A percentile compares a stretch with the other conserved stretches of the same genome.
Conservation (phyloP, 2,888 invertebrate species). For the Cerastis leucographa region DNA sequence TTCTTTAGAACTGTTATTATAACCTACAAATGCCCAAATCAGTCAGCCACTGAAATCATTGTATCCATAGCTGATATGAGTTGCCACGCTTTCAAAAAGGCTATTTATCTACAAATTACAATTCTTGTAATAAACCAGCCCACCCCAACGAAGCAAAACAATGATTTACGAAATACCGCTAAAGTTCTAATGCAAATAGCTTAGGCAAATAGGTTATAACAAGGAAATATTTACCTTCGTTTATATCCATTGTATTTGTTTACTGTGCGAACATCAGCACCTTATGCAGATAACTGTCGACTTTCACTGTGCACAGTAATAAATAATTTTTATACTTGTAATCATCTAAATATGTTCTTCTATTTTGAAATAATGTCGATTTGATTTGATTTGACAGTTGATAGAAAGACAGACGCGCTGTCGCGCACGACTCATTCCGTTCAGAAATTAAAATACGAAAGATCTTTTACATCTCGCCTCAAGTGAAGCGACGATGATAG, state of each 20-base stretch:
- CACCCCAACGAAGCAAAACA: neutral
- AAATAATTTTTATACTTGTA: neutral
- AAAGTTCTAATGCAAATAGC: constrained; percentile 61
- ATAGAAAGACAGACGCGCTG: constrained; percentile 57
- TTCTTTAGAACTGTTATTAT: constrained; percentile 37
- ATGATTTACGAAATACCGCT: constrained; percentile 60
- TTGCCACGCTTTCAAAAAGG: neutral
- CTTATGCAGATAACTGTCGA: constrained; percentile 17
- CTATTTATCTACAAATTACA: neutral
- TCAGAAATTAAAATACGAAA: constrained; percentile 25
- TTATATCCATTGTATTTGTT: constrained; percentile 79
- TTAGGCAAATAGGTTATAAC: constrained; percentile 68
- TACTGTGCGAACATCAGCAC: constrained; percentile 42
- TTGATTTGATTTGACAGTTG: constrained; percentile 63
- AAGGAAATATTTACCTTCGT: constrained; percentile 79
- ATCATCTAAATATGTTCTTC: constrained; percentile 19
- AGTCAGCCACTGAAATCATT: neutral
- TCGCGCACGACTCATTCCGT: constrained; percentile 39
- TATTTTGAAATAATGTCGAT: constrained; percentile 62
- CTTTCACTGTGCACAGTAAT: constrained; percentile 32
- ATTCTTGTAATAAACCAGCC: neutral
- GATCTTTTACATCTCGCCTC: no score
- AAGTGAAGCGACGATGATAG: no score
- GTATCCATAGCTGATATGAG: neutral
- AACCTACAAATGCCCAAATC: constrained; percentile 50